Evolutionary conservation across 2,888 invertebrate species (phyloP), one percentile per base, ranked within the genome.

Genomic region (Drosophila quinaria): DNA sequence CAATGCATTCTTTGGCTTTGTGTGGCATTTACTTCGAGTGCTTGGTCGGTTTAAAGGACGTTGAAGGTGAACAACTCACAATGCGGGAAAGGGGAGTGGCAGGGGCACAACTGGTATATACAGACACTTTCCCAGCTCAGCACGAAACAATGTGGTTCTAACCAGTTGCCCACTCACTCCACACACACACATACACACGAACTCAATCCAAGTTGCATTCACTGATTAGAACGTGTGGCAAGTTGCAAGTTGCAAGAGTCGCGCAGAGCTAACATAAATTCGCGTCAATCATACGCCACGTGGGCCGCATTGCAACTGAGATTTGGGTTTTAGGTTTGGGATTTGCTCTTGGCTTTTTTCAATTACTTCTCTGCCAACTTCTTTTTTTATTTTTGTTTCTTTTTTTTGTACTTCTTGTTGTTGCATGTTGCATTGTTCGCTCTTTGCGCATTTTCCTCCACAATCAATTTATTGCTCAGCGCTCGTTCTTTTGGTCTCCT

Each of bases 281-380:
- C 89, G 84, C 89, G 86, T 89, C 87, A 83, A 74, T 90, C 86
- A 86, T 86, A 89, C 86, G 86, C 81, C 86, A 90, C 84, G 86
- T 86, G 87, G 90, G 86, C 49, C 62, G 84, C 74, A 70, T 71
- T 68, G 70, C 77, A 64, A 75, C 77, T 56, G 70, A 76, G 80
- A 80, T 68, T 68, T 56, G 25, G 10, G 22, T 49, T 44, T 60
- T 56, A 33, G 33, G 19, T 41, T 44, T 52, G 17, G 13, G n/a
- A 31, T 22, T 46, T 50, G 59, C 8, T 41, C 55, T 51, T 51
- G 35, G 35, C 29, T 33, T 44, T 49, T 56, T 62, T 44, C 56
- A 52, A 44, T 56, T 63, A 41, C 39, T 41, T 35, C 50, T 19
- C 8, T 33, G 1, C 50, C 19, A 11, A 10, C 47, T 47, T 29